Conservation (phyloP, 2,888 invertebrate species). For the Drosophila meridionalis region DNA sequence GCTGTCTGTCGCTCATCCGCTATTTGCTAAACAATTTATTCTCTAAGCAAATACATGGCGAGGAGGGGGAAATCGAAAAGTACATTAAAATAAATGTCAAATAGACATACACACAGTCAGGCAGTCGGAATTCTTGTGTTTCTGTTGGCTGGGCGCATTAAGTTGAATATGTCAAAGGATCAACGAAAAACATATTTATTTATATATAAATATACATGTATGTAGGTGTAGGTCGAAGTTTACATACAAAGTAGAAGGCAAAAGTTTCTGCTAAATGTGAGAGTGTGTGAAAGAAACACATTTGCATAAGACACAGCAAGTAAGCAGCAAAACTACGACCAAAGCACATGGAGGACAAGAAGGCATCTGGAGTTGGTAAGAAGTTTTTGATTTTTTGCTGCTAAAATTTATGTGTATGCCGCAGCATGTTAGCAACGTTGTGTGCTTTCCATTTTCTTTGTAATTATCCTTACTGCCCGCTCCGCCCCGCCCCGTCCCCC, state of each 20-base stretch:
- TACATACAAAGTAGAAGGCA: conserved; percentile 58
- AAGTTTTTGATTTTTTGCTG: conserved; percentile 35
- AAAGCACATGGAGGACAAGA: conserved; percentile 34
- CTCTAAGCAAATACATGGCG: conserved; percentile 45
- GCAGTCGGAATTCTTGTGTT: conserved; percentile 17
- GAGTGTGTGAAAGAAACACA: conserved; percentile 51
- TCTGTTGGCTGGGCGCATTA: conserved; percentile 65
- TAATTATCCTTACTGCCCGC: conserved; percentile 68
- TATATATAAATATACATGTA: background rate
- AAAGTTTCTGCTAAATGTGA: conserved; percentile 60
- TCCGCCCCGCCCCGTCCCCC: background rate
- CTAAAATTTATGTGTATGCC: conserved; percentile 59
- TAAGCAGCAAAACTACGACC: conserved; percentile 41
- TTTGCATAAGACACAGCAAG: conserved; percentile 75
- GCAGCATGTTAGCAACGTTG: conserved; percentile 78
- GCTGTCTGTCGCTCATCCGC: conserved; percentile 27
- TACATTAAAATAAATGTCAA: conserved; percentile 65
- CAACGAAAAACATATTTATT: conserved; percentile 49
- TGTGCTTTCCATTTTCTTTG: conserved; percentile 78
- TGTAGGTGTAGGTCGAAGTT: conserved; percentile 48
- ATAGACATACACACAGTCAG: conserved; percentile 28
- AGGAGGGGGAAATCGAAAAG: conserved; percentile 55
- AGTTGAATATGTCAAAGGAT: conserved; percentile 81
- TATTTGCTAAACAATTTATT: conserved; percentile 57
- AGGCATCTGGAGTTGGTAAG: conserved; percentile 46